These are phyloP conservation scores for Bombylius major DNA, from an alignment of 2,888 invertebrate genomes.

Conservation along the genomic window DNA sequence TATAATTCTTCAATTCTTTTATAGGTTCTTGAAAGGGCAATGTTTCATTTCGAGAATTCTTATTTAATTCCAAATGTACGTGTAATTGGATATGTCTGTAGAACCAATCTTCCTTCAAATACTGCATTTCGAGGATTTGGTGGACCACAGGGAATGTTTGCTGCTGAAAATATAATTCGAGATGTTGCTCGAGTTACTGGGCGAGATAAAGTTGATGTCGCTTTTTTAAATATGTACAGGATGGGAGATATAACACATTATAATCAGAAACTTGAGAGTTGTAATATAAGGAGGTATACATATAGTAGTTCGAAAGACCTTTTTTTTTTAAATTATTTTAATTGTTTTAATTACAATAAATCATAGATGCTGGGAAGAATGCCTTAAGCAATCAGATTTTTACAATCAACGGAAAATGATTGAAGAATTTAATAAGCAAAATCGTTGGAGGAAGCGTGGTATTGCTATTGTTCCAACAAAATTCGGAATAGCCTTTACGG, in stretches of 20 bases:
- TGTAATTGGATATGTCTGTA: conserved; percentile 61
- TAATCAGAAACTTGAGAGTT: conserved; percentile 57
- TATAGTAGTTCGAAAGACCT: background rate
- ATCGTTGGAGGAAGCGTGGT: conserved; percentile 80
- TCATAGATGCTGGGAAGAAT: conserved; percentile 65
- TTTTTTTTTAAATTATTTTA: background rate
- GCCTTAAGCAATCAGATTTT: conserved; percentile 53
- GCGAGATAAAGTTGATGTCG: conserved; percentile 50
- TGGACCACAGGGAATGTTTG: conserved; percentile 83
- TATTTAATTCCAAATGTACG: conserved; percentile 66
- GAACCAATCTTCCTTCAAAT: conserved; percentile 81
- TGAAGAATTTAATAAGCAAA: conserved; percentile 58
- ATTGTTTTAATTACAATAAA: background rate
- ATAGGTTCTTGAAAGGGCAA: conserved; percentile 69
- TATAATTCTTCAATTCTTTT: background rate
- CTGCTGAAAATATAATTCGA: conserved; percentile 63
- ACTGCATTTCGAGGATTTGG: conserved; percentile 92
- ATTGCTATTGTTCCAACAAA: conserved; percentile 69
- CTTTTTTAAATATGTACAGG: conserved; percentile 61
- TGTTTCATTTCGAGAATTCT: conserved; percentile 72
- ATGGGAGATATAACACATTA: conserved; percentile 70
- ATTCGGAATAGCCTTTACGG: conserved; percentile 73
- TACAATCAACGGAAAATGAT: conserved; percentile 44
- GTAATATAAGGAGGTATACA: conserved; percentile 45
- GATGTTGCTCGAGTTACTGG: conserved; percentile 60